Evolutionary conservation across 2,113 vertebrate genomes (phyloP), one percentile per base, ranked within the genome.

Genomic region (Hemiscyllium ocellatum): DNA sequence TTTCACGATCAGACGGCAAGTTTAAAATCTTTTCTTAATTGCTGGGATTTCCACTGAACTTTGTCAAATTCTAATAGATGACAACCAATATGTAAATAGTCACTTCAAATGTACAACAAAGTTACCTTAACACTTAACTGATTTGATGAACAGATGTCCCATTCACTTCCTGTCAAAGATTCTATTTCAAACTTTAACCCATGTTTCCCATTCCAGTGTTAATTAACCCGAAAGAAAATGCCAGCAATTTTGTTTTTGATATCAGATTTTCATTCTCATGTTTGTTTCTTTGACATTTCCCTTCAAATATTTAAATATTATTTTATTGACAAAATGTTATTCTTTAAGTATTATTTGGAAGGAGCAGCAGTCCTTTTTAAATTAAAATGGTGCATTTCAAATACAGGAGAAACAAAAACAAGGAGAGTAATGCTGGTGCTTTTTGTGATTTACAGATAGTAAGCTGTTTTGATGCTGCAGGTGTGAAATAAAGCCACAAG

Each of bases 381-480:
- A 95, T 85, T 95, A 95, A 61, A 80, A 56, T 37, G 33, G 24
- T 17, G 68, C 68, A 72, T 17, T 50, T 95, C 47, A 26, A 65
- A 85, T 83, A n/a, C 95, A 85, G 76, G 95, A 15, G 56, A 95
- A 42, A 52, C 24, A 85, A 95, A 86, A 24, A 3, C 76, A 29
- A 95, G 72, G 22, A 66, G 61, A 96, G 96, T 91, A 0, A 22
- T 6, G 89, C 94, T 95, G 90, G 96, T 96, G 97, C 96, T 96
- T 96, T 96, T 97, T 96, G 96, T 96, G 97, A 98, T 97, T 65
- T 96, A 95, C 95, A 96, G 96, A 97, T 96, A 97, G 96, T 0
- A 0, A 95, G 0, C 96, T 76, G 10, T 96, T 96, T 90, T 96
- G 96, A 97, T 87, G 94, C 90, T 97, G 96, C 97, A 97, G 97